Percentiles rank a stretch among this genome's conserved stretches.
Conservation (phyloP, 2,888 invertebrate genomes). For the Deroplatys truncata region DNA sequence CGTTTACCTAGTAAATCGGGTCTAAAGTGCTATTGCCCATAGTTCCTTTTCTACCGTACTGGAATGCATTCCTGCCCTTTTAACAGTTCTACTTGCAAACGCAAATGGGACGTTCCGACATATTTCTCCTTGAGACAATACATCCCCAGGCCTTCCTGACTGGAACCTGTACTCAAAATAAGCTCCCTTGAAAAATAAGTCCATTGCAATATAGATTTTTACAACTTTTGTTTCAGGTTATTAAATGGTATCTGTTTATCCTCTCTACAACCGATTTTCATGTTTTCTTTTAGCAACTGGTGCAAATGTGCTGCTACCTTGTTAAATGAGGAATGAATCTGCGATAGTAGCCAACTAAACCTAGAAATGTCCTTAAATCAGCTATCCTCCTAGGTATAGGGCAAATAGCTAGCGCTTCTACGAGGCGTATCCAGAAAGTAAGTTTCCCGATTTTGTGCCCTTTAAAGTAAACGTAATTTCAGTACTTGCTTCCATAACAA, state of each 20-base stretch:
- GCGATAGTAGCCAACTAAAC: constrained; percentile 40
- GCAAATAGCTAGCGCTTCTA: constrained; percentile 27
- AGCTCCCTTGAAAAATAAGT: constrained; percentile 36
- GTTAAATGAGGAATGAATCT: constrained; percentile 40
- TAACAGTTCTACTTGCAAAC: constrained; percentile 36
- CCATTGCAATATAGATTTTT: constrained; percentile 31
- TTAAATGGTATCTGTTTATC: neutral
- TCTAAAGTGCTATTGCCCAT: constrained; percentile 35
- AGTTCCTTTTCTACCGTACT: constrained; percentile 36
- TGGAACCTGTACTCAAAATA: constrained; percentile 36
- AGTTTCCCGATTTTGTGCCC: too few relatives aligned
- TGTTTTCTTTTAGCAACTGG: constrained; percentile 7
- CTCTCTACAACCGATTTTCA: neutral
- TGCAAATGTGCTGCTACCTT: constrained; percentile 37
- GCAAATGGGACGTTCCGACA: constrained; percentile 35
- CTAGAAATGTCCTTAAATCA: constrained; percentile 37
- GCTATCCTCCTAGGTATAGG: constrained; percentile 27
- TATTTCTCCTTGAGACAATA: constrained; percentile 33
- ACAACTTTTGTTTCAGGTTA: constrained; percentile 19
- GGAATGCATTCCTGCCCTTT: constrained; percentile 31
- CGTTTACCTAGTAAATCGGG: constrained; percentile 37
- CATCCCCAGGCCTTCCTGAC: constrained; percentile 32
- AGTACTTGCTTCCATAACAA: neutral
- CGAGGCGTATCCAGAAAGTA: too few relatives aligned
- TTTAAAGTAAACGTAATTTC: too few relatives aligned